Evolutionary conservation across 2,113 vertebrate genomes (phyloP), one percentile per base, ranked within the genome.

Genomic region (cat (Felis catus)): DNA sequence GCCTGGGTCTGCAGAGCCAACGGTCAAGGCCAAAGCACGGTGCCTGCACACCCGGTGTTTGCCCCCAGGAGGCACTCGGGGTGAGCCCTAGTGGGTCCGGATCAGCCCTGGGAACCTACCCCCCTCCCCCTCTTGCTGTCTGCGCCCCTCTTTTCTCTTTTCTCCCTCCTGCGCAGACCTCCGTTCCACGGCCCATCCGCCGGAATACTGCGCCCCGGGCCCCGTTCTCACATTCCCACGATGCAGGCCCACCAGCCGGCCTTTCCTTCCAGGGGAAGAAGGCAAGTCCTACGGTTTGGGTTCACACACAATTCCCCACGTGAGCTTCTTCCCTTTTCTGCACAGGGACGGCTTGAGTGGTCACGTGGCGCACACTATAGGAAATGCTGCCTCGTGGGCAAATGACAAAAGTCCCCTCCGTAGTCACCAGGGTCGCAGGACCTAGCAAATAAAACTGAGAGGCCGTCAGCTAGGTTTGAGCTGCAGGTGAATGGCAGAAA

Each of bases 291-390:
- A 29, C 51, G 27, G 16, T 48, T 71, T 33, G 31, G 7, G 9
- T n/a, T 63, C 74, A 71, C 70, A 63, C 7, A 36, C 27, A 29
- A 19, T 15, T 82, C 31, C 53, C 45, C 36, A 25, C 5, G 29
- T 39, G 45, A 48, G n/a, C 2, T 25, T 15, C 39, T 76, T 63
- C 48, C 58, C 33, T 10, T 63, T 29, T 16, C 82, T 25, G 73
- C n/a, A 51, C 8, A 66, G 25, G 29, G 25, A 78, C 36, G 3
- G 33, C 19, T 0, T 39, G 23, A 0, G 14, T 19, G 33, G 21
- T 29, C 66, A 1, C 16, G 19, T 7, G 3, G n/a, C 2, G 8
- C 7, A 15, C 63, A 4, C 5, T 1, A 3, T 1, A 8, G 76
- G 39, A 53, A 41, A 21, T 0, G 11, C 74, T 25, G 33, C 73